Percentiles rank a stretch among this genome's conserved stretches.
These are phyloP conservation scores for Scaptomyza tumidula DNA, from an alignment of 2,888 invertebrate species.

Conservation along the genomic window DNA sequence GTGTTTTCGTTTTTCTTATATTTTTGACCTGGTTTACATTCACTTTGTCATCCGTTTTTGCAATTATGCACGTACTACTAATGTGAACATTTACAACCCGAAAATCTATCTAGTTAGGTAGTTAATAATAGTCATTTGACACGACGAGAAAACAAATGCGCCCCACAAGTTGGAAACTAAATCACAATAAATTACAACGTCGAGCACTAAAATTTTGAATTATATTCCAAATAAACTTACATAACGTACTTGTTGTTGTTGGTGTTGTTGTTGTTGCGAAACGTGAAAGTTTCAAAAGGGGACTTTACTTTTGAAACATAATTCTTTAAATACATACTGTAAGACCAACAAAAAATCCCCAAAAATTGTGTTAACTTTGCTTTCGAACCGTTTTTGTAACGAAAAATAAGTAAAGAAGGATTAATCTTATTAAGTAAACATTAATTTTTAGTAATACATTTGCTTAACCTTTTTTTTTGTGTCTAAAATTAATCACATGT, in stretches of 20 bases:
- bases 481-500: too few relatives aligned
- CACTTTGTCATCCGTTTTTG: constrained; percentile 13
- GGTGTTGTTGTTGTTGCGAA: too few relatives aligned
- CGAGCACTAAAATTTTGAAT: constrained; percentile 9
- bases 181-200: constrained; percentile 18
- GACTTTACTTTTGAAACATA: neutral
- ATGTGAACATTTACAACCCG: too few relatives aligned
- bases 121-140: constrained; percentile 26
- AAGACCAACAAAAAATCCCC: neutral
- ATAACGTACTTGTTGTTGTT: neutral
- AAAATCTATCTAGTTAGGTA: constrained; percentile 6
- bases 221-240: neutral
- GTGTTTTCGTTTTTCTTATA: too few relatives aligned
- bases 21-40: constrained; percentile 61
- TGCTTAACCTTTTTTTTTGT: too few relatives aligned
- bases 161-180: constrained; percentile 29
- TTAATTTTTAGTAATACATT: too few relatives aligned
- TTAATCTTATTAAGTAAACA: too few relatives aligned
- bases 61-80: constrained; percentile 22
- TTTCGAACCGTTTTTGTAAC: too few relatives aligned
- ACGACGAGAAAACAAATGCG: neutral
- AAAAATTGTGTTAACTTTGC: too few relatives aligned
- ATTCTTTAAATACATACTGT: too few relatives aligned
- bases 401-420: too few relatives aligned
- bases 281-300: too few relatives aligned